Evolutionary conservation across 2,888 invertebrate species (phyloP).

Genomic region (Koerneria pararmatus): DNA sequence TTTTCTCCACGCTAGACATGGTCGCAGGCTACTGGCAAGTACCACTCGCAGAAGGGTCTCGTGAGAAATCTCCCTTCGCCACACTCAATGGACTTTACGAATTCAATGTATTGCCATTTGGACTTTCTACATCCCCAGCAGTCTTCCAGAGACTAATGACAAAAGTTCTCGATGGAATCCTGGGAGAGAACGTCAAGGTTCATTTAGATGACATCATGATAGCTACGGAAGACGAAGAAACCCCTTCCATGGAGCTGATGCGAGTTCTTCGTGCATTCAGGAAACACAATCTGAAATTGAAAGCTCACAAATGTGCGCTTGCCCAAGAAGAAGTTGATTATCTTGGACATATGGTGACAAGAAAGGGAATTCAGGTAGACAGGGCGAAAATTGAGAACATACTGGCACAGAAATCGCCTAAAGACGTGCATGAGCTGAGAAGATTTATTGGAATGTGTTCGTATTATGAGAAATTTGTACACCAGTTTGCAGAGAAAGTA

Average conservation of each 20-base stretch:
- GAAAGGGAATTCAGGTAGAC: slow-evolving; percentile 21
- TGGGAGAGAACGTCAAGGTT: too few relatives aligned
- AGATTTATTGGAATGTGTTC: slow-evolving; percentile 35
- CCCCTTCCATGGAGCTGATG: not conserved
- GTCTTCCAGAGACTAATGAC: slow-evolving; percentile 46
- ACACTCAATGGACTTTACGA: slow-evolving; percentile 36
- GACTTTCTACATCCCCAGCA: slow-evolving; percentile 41
- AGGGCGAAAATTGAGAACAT: slow-evolving; percentile 25
- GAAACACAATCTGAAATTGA: slow-evolving; percentile 8
- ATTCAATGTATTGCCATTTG: slow-evolving; percentile 45
- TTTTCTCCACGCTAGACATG: slow-evolving; percentile 36
- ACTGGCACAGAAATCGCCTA: slow-evolving; percentile 24
- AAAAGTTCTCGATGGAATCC: slow-evolving; percentile 25
- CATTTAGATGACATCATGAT: slow-evolving; percentile 43
- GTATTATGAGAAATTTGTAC: slow-evolving; percentile 39
- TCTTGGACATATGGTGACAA: slow-evolving; percentile 28
- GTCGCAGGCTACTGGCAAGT: slow-evolving; percentile 43
- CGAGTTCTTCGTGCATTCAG: slow-evolving; percentile 1
- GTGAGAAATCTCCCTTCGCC: slow-evolving; percentile 40
- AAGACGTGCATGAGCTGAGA: slow-evolving; percentile 24
- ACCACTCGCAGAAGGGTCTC: slow-evolving; percentile 26
- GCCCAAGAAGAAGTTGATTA: slow-evolving; percentile 18
- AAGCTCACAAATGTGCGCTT: slow-evolving; percentile 27
- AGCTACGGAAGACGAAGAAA: not conserved
- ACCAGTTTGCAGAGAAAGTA: slow-evolving; percentile 29